Percentiles rank a stretch among this genome's conserved stretches.
Evolutionary conservation across 2,888 invertebrate species (phyloP).

Genomic region (Diadegma fenestrale): DNA sequence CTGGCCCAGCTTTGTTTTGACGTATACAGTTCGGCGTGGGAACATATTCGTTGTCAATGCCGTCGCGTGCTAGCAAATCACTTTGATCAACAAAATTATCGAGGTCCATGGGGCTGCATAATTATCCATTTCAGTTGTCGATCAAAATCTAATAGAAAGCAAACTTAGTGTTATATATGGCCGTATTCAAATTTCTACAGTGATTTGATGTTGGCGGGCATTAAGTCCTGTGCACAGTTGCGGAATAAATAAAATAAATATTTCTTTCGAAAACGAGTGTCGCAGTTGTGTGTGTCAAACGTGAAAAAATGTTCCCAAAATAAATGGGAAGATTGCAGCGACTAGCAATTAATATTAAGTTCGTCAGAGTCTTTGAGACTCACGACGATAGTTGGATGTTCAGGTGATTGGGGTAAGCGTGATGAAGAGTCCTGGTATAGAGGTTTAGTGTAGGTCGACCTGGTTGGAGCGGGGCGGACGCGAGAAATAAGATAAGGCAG

Average conservation of each 20-base stretch:
- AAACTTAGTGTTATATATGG: background rate
- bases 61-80: background rate
- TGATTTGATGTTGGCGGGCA: background rate
- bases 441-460: slow-evolving; percentile 4
- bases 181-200: background rate
- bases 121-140: background rate
- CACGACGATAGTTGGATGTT: background rate
- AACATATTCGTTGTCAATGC: background rate
- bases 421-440: background rate
- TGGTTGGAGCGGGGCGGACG: background rate
- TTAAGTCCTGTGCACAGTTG: background rate
- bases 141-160: background rate
- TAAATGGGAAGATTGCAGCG: background rate
- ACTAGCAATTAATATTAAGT: background rate
- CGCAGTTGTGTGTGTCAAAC: background rate
- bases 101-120: background rate
- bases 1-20: background rate
- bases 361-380: background rate
- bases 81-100: background rate
- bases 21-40: background rate
- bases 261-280: background rate
- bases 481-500: slow-evolving; percentile 7
- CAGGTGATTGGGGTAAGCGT: background rate
- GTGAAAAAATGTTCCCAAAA: background rate
- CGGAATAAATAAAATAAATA: background rate